Percentiles rank a stretch among this genome's conserved stretches.
phyloP scores from a whole-genome alignment of 1,140 invertebrate species.

The Drosophila orosa region DNA sequence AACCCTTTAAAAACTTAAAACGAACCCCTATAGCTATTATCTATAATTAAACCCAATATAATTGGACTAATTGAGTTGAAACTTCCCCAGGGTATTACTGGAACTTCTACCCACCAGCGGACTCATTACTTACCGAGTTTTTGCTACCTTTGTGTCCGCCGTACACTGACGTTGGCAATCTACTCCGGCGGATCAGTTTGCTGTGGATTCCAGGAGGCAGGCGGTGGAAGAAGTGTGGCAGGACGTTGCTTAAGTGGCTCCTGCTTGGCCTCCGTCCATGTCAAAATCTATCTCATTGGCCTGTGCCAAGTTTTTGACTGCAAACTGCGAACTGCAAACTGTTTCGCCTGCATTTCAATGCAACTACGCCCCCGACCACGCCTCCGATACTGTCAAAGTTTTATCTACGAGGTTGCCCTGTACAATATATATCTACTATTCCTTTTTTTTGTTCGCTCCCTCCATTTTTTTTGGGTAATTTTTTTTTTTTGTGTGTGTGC shows the following conservation, averaged over 20 bases:
- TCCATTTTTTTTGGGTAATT: conserved; percentile 8
- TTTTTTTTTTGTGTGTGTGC: conserved; percentile 36
- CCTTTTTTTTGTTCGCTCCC: conserved; percentile 29
- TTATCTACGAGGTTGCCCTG: conserved; percentile 61
- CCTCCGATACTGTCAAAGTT: conserved; percentile 69
- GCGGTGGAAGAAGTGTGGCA: conserved; percentile 4
- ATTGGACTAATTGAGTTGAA: background rate
- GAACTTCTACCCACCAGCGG: background rate
- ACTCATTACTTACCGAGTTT: conserved; percentile 39
- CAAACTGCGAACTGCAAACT: conserved; percentile 44
- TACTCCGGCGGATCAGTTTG: conserved; percentile 62
- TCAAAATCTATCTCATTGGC: conserved; percentile 63
- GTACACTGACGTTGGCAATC: conserved; percentile 64
- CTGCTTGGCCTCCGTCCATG: conserved; percentile 64
- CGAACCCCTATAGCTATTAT: background rate
- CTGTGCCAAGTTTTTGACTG: conserved; percentile 55
- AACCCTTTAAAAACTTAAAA: rapidly evolving
- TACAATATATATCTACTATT: conserved; percentile 21
- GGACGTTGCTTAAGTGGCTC: conserved; percentile 69
- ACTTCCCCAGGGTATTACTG: conserved; percentile 18
- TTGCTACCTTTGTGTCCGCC: conserved; percentile 55
- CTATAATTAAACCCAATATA: background rate
- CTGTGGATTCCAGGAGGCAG: background rate
- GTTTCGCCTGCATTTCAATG: conserved; percentile 71
- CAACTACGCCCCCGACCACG: conserved; percentile 59